Evolutionary conservation across 2,888 invertebrate genomes (phyloP), one percentile per base, ranked within the genome.

Genomic region (Drosophila bunnanda): DNA sequence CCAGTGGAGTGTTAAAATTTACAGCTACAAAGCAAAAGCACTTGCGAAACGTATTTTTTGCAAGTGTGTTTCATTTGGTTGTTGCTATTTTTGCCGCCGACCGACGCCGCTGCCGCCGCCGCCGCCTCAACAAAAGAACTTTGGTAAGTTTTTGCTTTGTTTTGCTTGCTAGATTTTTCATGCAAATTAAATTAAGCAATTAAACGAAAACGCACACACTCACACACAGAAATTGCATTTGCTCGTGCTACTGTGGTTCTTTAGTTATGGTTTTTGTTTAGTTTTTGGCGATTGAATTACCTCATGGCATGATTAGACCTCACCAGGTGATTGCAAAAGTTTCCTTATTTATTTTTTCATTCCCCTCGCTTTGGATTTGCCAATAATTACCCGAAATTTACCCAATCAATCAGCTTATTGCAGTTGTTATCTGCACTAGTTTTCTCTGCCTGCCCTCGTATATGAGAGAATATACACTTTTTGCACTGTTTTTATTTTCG

Each of bases 111-210:
- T 28, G 61, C 28, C 43, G 30, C 30, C 9, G 38, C 39, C 30
- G 44, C 36, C 56, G 44, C 22, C 78, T 80, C 72, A 85, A 85
- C 82, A 82, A 87, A 84, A 87, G 85, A 87, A 82, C 84, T 77
- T 71, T 79, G 88, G 82, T 82, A 82, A 39, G 82, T 83, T 73
- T 69, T 43, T 54, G 54, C 59, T 73, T 70, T 75, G 62, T 73
- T 73, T 75, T 54, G 34, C 38, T 66, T 44, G 48, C 53, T 57
- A 59, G 71, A 66, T 68, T 70, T 72, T 72, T 72, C 76, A 85
- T 88, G 88, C 80, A 88, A 88, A 86, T 82, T 71, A 50, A 88
- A 83, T 88, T 86, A 83, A 80, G 83, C 77, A 86, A 88, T 80
- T 88, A 86, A 67, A 70, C 59, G 72, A 70, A 67, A 67, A 67